Conservation (phyloP, 2,113 vertebrate species). For the Limnothrissa miodon region DNA sequence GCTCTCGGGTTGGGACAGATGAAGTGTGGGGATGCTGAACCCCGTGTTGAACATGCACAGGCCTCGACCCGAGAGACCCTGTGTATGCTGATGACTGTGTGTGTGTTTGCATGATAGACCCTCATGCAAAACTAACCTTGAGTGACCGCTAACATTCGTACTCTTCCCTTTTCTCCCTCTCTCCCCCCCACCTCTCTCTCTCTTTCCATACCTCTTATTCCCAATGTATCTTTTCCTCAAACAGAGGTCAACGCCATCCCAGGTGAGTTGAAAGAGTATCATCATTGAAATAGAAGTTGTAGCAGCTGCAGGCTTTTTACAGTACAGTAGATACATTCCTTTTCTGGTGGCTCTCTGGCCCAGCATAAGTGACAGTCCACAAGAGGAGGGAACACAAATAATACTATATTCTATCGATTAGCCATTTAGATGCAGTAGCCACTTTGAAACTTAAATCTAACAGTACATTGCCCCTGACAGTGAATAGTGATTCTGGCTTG, state of each 20-base stretch:
- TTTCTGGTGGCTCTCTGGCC: neutral
- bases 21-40: constrained; percentile 14
- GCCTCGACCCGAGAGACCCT: constrained; percentile 44
- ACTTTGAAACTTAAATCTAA: constrained; percentile 6
- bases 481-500: constrained; percentile 2
- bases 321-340: neutral
- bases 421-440: neutral
- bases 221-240: constrained; percentile 62
- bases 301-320: neutral
- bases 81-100: constrained; percentile 64
- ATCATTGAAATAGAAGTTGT: neutral
- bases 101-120: constrained; percentile 69
- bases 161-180: constrained; percentile 47
- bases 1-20: constrained; percentile 39
- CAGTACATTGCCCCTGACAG: constrained; percentile 5
- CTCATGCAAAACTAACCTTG: constrained; percentile 83
- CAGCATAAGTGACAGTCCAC: neutral
- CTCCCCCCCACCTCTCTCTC: constrained; percentile 24
- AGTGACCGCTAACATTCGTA: constrained; percentile 62
- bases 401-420: neutral
- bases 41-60: constrained; percentile 64
- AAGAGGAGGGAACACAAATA: neutral
- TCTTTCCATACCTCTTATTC: constrained; percentile 45
- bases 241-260: constrained; percentile 88
- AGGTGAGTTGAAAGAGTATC: constrained; percentile 80